Evolutionary conservation across 1,140 invertebrate genomes (phyloP), one percentile per base, ranked within the genome.

Genomic region (Danaus melanippus): DNA sequence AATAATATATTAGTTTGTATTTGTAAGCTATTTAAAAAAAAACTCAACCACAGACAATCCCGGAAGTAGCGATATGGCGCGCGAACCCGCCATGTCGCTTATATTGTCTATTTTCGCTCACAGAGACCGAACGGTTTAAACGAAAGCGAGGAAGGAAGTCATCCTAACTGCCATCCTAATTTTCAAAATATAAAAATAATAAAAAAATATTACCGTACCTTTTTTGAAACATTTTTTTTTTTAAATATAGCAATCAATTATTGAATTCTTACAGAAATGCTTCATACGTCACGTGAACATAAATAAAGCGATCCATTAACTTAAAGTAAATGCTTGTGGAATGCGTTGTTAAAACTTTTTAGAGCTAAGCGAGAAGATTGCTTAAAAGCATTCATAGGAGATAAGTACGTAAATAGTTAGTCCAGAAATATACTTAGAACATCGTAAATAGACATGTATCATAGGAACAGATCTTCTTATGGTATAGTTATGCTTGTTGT

Each of bases 61-160:
- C 76, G 80, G 78, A 84, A 81, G 59, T 64, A 71, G 69, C 62
- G 76, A 78, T 67, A 72, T 75, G 76, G 64, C 55, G 56, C 43
- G 47, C 64, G 73, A 64, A 60, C 70, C 60, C 64, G 67, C 61
- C 62, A 64, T 58, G 58, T 56, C 67, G 62, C 60, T 62, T 44
- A 50, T 47, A 45, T 45, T 50, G 59, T 74, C 69, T 79, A 80
- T 80, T 80, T 79, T 66, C 76, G 77, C 71, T 64, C 64, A 71
- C 64, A 73, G 81, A 81, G 81, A 78, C 74, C 76, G 69, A 78
- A 84, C 80, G 63, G 56, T 48, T 56, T 43, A 42, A 32, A 59
- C 52, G 51, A 59, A 59, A 50, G 57, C 54, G 57, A 59, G 51
- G 57, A 59, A 42, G 57, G 21, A 32, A 32, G 21, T 32, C 21